A percentile compares a stretch with the other conserved stretches of the same genome.
phyloP scores from a whole-genome alignment of 2,888 invertebrate genomes.

The Apodemia mormo region DNA sequence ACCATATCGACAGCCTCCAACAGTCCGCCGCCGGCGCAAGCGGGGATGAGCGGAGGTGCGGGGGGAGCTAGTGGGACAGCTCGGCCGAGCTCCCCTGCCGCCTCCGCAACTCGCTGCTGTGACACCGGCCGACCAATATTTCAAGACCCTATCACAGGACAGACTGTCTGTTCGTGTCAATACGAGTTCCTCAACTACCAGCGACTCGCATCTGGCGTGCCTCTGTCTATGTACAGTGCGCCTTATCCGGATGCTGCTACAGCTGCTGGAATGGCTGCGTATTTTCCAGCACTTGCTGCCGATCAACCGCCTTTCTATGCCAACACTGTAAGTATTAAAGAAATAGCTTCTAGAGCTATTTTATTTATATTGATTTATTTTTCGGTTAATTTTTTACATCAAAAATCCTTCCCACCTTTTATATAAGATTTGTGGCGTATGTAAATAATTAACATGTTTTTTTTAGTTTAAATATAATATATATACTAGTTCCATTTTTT shows the following conservation, averaged over 20 bases:
- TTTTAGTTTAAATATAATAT: no score
- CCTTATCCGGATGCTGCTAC: slow-evolving; percentile 88
- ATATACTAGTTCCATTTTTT: no score
- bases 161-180: slow-evolving; percentile 94
- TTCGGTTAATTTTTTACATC: no score
- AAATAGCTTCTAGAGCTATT: not conserved
- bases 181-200: slow-evolving; percentile 94
- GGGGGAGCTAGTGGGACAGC: slow-evolving; percentile 76
- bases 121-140: slow-evolving; percentile 95
- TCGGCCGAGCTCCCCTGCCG: slow-evolving; percentile 76
- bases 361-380: no score
- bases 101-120: slow-evolving; percentile 88
- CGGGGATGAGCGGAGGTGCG: slow-evolving; percentile 78
- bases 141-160: slow-evolving; percentile 94
- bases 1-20: slow-evolving; percentile 87
- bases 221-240: slow-evolving; percentile 90
- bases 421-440: no score
- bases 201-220: slow-evolving; percentile 88
- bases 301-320: slow-evolving; percentile 94
- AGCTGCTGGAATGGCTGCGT: slow-evolving; percentile 91
- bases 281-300: slow-evolving; percentile 91
- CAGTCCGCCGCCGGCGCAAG: slow-evolving; percentile 85
- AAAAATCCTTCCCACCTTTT: no score
- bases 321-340: slow-evolving; percentile 86
- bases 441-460: no score